Evolutionary conservation across 37 sponge, comb jelly and placozoan genomes (phyloP).

Genomic region (Hexactinellida sp.): DNA sequence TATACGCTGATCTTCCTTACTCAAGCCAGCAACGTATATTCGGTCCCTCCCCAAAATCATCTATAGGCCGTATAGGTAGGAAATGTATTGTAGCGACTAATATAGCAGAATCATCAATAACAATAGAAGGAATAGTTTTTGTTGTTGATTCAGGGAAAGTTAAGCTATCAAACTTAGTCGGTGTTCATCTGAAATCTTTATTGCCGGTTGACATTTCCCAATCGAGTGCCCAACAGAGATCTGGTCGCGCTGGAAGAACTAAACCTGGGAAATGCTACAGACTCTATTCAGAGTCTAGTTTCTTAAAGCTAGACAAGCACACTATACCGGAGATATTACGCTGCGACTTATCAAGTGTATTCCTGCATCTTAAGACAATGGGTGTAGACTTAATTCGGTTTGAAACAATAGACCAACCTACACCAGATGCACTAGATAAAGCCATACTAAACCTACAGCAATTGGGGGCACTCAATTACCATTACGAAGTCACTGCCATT

Average conservation of each 20-base stretch:
- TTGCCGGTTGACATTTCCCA: neutral
- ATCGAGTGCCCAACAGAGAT: neutral
- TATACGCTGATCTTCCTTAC: neutral
- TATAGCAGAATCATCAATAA: neutral
- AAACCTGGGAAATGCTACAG: neutral
- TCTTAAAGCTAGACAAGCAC: neutral
- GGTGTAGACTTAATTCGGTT: neutral
- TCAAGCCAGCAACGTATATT: neutral
- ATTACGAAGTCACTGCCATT: neutral
- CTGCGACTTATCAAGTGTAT: neutral
- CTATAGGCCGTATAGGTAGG: neutral
- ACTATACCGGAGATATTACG: neutral
- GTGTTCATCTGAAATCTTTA: neutral
- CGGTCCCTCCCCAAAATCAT: neutral
- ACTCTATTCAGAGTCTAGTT: neutral
- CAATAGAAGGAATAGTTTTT: neutral
- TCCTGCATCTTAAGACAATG: neutral
- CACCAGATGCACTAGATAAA: neutral
- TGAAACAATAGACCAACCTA: neutral
- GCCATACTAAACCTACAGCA: neutral
- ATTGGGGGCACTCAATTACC: neutral
- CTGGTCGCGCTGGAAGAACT: neutral
- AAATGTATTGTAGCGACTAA: neutral
- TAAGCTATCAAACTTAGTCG: neutral
- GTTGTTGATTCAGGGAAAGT: slow-evolving; percentile 1